These are phyloP conservation scores for Sebastes trivittatus DNA, from an alignment of 2,797 vertebrate genomes.

Conservation along the genomic window DNA sequence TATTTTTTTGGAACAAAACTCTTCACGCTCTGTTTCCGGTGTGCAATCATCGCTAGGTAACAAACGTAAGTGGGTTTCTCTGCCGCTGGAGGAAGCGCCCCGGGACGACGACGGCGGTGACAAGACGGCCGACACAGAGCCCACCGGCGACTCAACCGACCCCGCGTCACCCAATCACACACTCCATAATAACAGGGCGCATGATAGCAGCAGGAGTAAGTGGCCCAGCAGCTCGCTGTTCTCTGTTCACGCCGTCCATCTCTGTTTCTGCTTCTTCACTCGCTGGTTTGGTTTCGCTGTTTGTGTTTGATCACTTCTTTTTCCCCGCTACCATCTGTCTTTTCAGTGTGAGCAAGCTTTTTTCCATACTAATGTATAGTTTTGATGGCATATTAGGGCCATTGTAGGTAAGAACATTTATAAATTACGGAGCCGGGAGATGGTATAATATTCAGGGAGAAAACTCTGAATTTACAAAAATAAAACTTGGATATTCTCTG, in stretches of 20 bases:
- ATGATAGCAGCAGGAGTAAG: constrained; percentile 88
- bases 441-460: neutral
- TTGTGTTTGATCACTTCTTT: constrained; percentile 17
- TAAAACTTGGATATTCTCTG: no score
- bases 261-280: constrained; percentile 12
- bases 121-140: constrained; percentile 79
- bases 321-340: neutral
- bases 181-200: constrained; percentile 80
- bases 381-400: neutral
- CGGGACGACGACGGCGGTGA: constrained; percentile 74
- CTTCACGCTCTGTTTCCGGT: constrained; percentile 70
- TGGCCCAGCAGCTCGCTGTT: constrained; percentile 42
- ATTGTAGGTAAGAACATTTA: neutral
- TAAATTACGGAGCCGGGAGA: neutral
- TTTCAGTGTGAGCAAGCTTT: neutral
- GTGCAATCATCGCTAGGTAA: constrained; percentile 83
- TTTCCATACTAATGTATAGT: neutral
- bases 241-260: neutral
- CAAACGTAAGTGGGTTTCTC: constrained; percentile 92
- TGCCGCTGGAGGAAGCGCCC: constrained; percentile 86
- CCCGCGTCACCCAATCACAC: constrained; percentile 66
- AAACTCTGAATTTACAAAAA: neutral
- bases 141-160: constrained; percentile 65
- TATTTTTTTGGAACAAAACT: constrained; percentile 32
- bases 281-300: neutral